Evolutionary conservation across 2,797 vertebrate species (phyloP), one percentile per base, ranked within the genome.

Genomic region (Masticophis lateralis): DNA sequence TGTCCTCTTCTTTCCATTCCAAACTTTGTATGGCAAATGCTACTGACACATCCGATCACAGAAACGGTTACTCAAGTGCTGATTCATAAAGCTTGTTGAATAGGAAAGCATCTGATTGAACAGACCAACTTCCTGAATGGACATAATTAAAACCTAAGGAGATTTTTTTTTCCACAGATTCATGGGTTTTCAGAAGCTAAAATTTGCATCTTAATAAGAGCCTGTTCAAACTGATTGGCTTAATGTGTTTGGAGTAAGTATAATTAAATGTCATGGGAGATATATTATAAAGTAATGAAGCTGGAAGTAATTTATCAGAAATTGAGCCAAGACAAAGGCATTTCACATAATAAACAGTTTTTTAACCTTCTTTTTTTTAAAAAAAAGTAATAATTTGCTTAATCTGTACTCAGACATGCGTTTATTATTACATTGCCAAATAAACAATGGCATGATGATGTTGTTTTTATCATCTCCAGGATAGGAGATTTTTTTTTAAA

Each of bases 141-240:
- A 93, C 94, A 97, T 97, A 96, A 96, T 97, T 96, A 97, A 96
- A 96, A 95, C 95, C 96, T 97, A 94, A 96, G 96, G 97, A 97
- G 97, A 74, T 28, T 96, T 97, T 97, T 97, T 97, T 97, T 97
- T 96, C 5, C 96, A 97, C 95, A 97, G 97, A 97, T 97, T 97
- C 97, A 93, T 97, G 96, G 96, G 96, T 98, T 98, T 98, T 98
- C 96, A 97, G 97, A 97, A 89, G 96, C 96, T 97, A 97, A 97
- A 97, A 98, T 98, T 98, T 98, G 97, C 98, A 98, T 99, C 97
- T 97, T 98, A 98, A 98, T 98, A 98, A 98, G 97, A 97, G 97
- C 96, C 97, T 97, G 97, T 97, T 97, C 97, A 97, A 97, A 98
- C 97, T 97, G 97, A 98, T 98, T 98, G 96, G 93, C 97, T 98